A percentile compares a stretch with the other conserved stretches of the same genome.
Conservation (phyloP, 2,888 invertebrate species). For the Patella ulyssiponensis region DNA sequence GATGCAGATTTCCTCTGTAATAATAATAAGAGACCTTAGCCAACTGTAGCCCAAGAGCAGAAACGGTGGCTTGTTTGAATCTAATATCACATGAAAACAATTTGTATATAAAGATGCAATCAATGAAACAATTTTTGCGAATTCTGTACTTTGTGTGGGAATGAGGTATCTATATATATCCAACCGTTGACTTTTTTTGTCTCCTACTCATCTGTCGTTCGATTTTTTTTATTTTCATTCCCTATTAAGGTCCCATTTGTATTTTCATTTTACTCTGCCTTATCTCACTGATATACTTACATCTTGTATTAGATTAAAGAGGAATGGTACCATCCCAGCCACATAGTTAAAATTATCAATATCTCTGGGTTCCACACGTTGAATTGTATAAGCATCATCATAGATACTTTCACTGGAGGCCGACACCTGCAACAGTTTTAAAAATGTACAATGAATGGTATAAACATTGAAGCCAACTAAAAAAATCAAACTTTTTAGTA, state of each 20-base stretch:
- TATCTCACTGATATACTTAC: slow-evolving; percentile 50
- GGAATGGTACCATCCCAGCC: slow-evolving; percentile 71
- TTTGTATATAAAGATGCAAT: too few relatives aligned
- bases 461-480: background rate
- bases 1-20: slow-evolving; percentile 62
- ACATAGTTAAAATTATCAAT: slow-evolving; percentile 68
- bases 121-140: too few relatives aligned
- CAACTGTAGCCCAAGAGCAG: background rate
- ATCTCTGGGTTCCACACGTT: slow-evolving; percentile 60
- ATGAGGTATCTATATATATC: background rate
- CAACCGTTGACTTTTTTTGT: too few relatives aligned
- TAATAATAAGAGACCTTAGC: background rate
- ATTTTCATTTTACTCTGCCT: too few relatives aligned
- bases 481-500: too few relatives aligned
- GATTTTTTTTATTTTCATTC: too few relatives aligned
- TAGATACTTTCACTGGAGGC: slow-evolving; percentile 70
- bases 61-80: background rate
- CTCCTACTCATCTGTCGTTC: too few relatives aligned
- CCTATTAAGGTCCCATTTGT: too few relatives aligned
- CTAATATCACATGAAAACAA: too few relatives aligned
- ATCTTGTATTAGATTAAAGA: slow-evolving; percentile 69
- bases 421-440: slow-evolving; percentile 55
- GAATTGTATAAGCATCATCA: slow-evolving; percentile 71
- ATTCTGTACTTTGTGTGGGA: background rate
- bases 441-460: too few relatives aligned